These are phyloP conservation scores for Allobates femoralis DNA, from an alignment of 2,797 vertebrate species.

Conservation along the genomic window DNA sequence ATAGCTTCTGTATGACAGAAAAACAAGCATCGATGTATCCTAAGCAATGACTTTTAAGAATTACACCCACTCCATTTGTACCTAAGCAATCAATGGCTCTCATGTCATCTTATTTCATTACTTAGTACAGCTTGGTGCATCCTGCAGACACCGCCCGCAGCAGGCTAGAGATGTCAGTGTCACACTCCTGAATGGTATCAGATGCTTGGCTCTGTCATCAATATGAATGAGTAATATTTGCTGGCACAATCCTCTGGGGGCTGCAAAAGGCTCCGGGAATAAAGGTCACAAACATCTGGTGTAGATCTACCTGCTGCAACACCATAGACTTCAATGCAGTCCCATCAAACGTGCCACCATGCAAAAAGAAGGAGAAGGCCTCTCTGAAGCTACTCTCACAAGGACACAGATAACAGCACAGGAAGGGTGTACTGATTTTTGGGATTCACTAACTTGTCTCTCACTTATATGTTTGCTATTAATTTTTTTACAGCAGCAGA, in stretches of 20 bases:
- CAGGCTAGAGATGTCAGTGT: not conserved
- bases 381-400: not conserved
- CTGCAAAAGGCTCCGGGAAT: not conserved
- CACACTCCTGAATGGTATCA: not conserved
- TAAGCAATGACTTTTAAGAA: not conserved
- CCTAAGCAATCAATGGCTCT: not conserved
- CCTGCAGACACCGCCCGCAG: not conserved
- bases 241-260: not conserved
- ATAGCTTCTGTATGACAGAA: not conserved
- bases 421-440: not conserved
- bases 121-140: not conserved
- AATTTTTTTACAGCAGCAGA: not conserved
- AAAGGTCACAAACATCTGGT: not conserved
- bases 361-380: not conserved
- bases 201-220: not conserved
- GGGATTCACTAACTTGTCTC: not conserved
- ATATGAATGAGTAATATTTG: not conserved
- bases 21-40: not conserved
- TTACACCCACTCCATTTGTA: not conserved
- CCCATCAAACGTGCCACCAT: not conserved
- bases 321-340: not conserved
- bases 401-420: not conserved
- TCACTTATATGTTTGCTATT: not conserved
- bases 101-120: not conserved
- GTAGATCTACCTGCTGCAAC: not conserved